Evolutionary conservation across 2,888 invertebrate species (phyloP).

Genomic region (Perizoma affinitatum): DNA sequence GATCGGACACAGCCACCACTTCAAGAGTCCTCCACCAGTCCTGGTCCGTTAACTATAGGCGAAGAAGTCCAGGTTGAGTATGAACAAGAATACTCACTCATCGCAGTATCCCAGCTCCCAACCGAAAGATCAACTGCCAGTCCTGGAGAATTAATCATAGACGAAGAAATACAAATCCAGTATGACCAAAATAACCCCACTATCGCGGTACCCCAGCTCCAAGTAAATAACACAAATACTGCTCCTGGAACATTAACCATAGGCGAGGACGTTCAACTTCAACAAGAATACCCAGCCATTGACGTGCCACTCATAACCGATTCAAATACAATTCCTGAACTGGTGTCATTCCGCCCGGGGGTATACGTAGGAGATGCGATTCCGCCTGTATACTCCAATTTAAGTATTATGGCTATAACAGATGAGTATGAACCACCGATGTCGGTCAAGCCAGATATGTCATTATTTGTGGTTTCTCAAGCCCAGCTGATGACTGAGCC

Average conservation of each 20-base stretch:
- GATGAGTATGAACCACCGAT: slow-evolving; percentile 7
- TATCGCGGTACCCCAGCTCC: slow-evolving; percentile 6
- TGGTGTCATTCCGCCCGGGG: slow-evolving; percentile 17
- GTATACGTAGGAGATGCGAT: slow-evolving; percentile 23
- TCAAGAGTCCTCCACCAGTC: too few species aligned
- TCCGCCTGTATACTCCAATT: slow-evolving; percentile 18
- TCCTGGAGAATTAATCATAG: slow-evolving; percentile 1
- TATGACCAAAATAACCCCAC: slow-evolving; percentile 7
- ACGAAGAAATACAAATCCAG: neutral
- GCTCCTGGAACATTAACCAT: slow-evolving; percentile 5
- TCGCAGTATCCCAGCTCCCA: neutral
- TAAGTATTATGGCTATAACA: slow-evolving; percentile 16
- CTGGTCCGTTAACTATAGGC: too few species aligned
- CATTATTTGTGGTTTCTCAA: slow-evolving; percentile 15
- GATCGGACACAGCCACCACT: too few species aligned
- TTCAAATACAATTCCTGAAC: slow-evolving; percentile 11
- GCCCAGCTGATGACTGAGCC: neutral
- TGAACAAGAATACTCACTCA: too few species aligned
- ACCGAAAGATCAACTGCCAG: neutral
- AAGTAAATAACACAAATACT: slow-evolving; percentile 11
- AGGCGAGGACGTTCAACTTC: slow-evolving; percentile 1
- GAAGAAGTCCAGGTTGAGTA: too few species aligned
- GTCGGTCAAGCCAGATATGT: slow-evolving; percentile 8
- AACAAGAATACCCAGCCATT: slow-evolving; percentile 12
- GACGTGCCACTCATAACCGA: slow-evolving; percentile 13